A percentile compares a stretch with the other conserved stretches of the same genome.
Conservation (phyloP, 2,888 invertebrate genomes). For the Neoascia interrupta region DNA sequence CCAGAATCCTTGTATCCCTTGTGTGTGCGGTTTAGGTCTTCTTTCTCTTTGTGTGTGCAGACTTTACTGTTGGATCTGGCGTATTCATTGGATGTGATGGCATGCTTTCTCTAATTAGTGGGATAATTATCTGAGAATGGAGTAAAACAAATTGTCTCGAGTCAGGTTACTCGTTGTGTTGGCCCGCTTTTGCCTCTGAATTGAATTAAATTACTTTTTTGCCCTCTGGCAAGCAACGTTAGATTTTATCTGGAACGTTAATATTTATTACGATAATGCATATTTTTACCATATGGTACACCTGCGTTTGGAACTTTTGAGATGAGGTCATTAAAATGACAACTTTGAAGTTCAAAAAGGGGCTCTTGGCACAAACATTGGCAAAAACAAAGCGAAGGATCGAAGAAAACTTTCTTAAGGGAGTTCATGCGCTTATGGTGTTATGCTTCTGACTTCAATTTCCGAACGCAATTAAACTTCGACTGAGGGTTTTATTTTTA, state of each 20-base stretch:
- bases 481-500: slow-evolving; percentile 46
- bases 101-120: slow-evolving; percentile 36
- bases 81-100: slow-evolving; percentile 32
- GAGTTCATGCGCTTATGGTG: background rate
- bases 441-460: background rate
- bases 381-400: background rate
- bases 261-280: background rate
- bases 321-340: slow-evolving; percentile 29
- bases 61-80: slow-evolving; percentile 7
- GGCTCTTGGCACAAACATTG: background rate
- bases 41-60: no score
- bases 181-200: no score
- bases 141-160: slow-evolving; percentile 2
- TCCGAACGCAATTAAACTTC: slow-evolving; percentile 51
- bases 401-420: no score
- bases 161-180: background rate
- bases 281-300: slow-evolving; percentile 37
- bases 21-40: no score
- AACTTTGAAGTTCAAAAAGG: slow-evolving; percentile 23
- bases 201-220: background rate
- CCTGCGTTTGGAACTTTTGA: no score
- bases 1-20: no score
- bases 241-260: no score
- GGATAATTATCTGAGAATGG: slow-evolving; percentile 15
- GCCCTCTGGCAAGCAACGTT: background rate